A percentile compares a stretch with the other conserved stretches of the same genome.
Conservation (phyloP, 2,888 invertebrate genomes). For the Napeogenes sylphis region DNA sequence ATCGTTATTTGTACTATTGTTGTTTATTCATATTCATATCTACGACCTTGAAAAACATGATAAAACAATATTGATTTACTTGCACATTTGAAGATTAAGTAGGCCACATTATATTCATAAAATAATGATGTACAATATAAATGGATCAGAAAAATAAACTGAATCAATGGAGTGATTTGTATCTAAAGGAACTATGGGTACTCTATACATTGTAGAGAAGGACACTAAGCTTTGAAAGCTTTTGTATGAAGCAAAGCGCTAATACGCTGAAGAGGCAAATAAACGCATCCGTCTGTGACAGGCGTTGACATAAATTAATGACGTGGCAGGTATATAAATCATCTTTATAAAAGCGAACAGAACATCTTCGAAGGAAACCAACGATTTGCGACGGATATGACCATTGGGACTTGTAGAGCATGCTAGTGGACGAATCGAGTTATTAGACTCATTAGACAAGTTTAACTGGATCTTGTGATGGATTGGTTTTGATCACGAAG, state of each 20-base stretch:
- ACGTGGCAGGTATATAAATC: conserved; percentile 75
- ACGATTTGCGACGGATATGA: conserved; percentile 74
- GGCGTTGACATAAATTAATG: conserved; percentile 70
- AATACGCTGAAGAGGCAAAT: conserved; percentile 46
- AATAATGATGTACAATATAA: conserved; percentile 8
- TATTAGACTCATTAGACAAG: conserved; percentile 30
- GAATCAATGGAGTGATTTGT: conserved; percentile 2
- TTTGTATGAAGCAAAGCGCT: conserved; percentile 19
- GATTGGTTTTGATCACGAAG: conserved; percentile 18
- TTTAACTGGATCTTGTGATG: conserved; percentile 24
- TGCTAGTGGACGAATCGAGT: conserved; percentile 26
- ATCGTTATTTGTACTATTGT: conserved; percentile 15
- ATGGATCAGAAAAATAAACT: conserved; percentile 20
- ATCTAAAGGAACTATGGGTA: too few species aligned
- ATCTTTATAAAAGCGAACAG: conserved; percentile 63
- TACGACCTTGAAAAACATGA: conserved; percentile 38
- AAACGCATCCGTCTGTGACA: conserved; percentile 57
- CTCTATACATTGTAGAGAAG: too few species aligned
- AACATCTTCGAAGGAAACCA: conserved; percentile 61
- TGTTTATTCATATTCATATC: conserved; percentile 22
- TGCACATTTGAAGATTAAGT: too few species aligned
- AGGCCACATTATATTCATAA: too few species aligned
- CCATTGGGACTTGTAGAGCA: conserved; percentile 66
- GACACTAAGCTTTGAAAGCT: conserved; percentile 7
- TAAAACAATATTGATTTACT: conserved; percentile 32